Evolutionary conservation across 2,797 vertebrate species (phyloP).

Genomic region (Labeo calbasu): DNA sequence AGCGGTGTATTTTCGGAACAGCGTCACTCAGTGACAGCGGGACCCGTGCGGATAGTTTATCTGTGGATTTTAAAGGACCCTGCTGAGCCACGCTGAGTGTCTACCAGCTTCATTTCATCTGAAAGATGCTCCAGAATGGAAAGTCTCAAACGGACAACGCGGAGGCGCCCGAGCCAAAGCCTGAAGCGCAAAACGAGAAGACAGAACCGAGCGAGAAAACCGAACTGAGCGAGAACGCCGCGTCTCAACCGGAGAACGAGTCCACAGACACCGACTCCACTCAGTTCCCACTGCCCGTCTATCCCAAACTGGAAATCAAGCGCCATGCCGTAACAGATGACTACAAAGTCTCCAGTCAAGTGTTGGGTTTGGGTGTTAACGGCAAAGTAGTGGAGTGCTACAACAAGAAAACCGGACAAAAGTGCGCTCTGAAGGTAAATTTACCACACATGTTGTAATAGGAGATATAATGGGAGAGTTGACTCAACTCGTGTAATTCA

Average conservation of each 20-base stretch:
- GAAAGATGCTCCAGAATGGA: slow-evolving; percentile 79
- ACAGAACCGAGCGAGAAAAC: slow-evolving; percentile 28
- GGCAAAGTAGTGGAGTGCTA: slow-evolving; percentile 96
- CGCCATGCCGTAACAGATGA: slow-evolving; percentile 94
- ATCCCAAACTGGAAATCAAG: slow-evolving; percentile 86
- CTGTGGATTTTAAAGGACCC: slow-evolving; percentile 21
- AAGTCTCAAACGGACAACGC: slow-evolving; percentile 65
- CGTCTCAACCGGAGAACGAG: slow-evolving; percentile 19
- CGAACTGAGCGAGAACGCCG: slow-evolving; percentile 28
- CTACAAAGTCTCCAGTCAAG: slow-evolving; percentile 92
- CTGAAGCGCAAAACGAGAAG: neutral
- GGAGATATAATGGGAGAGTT: neutral
- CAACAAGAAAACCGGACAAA: slow-evolving; percentile 88
- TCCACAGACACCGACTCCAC: slow-evolving; percentile 56
- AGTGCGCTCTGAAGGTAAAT: slow-evolving; percentile 84
- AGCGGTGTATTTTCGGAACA: slow-evolving; percentile 38
- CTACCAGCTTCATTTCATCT: neutral
- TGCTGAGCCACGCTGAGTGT: neutral
- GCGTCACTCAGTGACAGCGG: slow-evolving; percentile 37
- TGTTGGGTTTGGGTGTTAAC: slow-evolving; percentile 95
- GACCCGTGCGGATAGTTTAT: slow-evolving; percentile 3
- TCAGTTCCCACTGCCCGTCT: slow-evolving; percentile 70
- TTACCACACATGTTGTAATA: neutral
- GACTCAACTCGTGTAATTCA: neutral
- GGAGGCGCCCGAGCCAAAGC: slow-evolving; percentile 58